Percentiles rank a stretch among this genome's conserved stretches.
Evolutionary conservation across 2,888 invertebrate species (phyloP).

Genomic region (Labia minor): DNA sequence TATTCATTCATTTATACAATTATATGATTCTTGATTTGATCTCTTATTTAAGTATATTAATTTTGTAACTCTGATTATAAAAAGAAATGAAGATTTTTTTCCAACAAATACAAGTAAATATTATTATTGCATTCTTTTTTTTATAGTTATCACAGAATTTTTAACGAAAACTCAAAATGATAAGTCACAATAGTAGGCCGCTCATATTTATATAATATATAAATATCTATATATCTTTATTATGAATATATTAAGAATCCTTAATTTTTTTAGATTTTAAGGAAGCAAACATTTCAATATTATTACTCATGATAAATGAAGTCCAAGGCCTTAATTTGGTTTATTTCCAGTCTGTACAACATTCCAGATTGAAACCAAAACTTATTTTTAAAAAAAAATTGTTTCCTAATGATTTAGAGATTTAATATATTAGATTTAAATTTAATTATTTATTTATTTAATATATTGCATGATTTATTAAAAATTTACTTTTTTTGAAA

Average conservation of each 20-base stretch:
- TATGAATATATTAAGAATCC: neutral
- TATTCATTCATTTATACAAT: too few relatives aligned
- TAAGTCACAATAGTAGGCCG: conserved; percentile 13
- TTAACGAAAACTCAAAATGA: conserved; percentile 22
- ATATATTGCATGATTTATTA: neutral
- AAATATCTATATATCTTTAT: neutral
- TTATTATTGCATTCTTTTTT: conserved; percentile 24
- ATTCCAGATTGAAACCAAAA: too few relatives aligned
- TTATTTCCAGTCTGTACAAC: too few relatives aligned
- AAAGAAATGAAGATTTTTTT: neutral
- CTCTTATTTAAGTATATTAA: too few relatives aligned
- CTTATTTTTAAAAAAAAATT: too few relatives aligned
- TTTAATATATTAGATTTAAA: too few relatives aligned
- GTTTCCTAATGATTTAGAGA: too few relatives aligned
- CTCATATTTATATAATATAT: neutral
- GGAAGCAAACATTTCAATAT: conserved; percentile 6
- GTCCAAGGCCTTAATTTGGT: neutral
- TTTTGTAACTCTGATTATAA: too few relatives aligned
- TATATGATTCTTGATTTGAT: too few relatives aligned
- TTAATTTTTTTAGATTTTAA: neutral
- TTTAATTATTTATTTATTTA: neutral
- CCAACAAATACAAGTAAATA: conserved; percentile 14
- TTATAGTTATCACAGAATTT: conserved; percentile 25
- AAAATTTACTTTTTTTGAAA: neutral
- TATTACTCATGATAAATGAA: conserved; percentile 4